Conservation (phyloP, 2,888 invertebrate species). For the Pseudeuparius sepicola region DNA sequence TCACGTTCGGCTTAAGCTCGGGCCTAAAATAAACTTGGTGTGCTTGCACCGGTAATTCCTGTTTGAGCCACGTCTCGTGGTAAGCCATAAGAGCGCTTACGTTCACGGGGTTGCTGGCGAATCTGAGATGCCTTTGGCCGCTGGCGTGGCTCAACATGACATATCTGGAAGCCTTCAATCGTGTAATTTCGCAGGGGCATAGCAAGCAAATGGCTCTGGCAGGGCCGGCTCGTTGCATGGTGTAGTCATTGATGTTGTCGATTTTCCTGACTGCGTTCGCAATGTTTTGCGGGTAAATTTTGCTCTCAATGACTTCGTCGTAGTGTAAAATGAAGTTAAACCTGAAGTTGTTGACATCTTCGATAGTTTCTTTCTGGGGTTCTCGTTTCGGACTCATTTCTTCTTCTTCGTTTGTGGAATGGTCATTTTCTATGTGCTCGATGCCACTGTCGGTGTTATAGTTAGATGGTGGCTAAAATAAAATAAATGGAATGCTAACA, state of each 20-base stretch:
- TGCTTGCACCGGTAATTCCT: constrained; percentile 27
- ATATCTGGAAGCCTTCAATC: constrained; percentile 19
- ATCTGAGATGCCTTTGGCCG: constrained; percentile 27
- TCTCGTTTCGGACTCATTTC: constrained; percentile 8
- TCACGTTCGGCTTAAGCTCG: constrained; percentile 11
- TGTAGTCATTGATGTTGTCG: constrained; percentile 23
- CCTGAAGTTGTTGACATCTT: constrained; percentile 25
- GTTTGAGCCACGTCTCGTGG: constrained; percentile 28
- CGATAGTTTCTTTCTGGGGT: constrained; percentile 9
- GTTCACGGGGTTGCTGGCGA: constrained; percentile 12
- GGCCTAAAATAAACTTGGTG: constrained; percentile 31
- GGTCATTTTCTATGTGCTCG: constrained; percentile 17
- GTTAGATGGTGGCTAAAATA: too few species aligned
- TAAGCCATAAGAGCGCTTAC: constrained; percentile 23
- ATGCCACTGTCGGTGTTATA: constrained; percentile 20
- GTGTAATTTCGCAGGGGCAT: constrained; percentile 26
- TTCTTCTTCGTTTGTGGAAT: constrained; percentile 12
- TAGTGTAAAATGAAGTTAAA: constrained; percentile 25
- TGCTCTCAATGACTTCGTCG: constrained; percentile 21
- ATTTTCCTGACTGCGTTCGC: constrained; percentile 22
- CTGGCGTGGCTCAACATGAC: constrained; percentile 25
- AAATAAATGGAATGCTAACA: too few species aligned
- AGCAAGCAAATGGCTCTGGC: constrained; percentile 26
- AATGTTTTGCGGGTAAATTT: constrained; percentile 26
- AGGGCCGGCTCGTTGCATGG: constrained; percentile 23